Percentiles rank a stretch among this genome's conserved stretches.
These are phyloP conservation scores for Leptocoma aspasia DNA, from an alignment of 2,113 vertebrate genomes.

Conservation along the genomic window DNA sequence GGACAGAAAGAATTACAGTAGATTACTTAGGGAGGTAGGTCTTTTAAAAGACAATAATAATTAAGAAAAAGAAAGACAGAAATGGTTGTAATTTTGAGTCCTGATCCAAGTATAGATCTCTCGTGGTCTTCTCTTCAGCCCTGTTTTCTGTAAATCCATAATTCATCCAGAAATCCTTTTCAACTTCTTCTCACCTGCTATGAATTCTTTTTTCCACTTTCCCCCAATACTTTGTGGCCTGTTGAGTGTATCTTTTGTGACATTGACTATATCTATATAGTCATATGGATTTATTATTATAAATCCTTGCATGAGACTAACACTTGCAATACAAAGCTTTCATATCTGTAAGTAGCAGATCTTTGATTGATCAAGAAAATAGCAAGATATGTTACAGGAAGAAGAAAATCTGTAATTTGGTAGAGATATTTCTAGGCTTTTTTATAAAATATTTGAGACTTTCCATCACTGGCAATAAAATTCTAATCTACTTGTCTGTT, in stretches of 20 bases:
- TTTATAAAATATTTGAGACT: neutral
- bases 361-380: neutral
- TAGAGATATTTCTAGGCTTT: neutral
- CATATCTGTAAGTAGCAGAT: neutral
- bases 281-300: neutral
- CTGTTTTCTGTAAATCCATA: neutral
- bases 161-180: neutral
- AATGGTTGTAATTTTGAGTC: neutral
- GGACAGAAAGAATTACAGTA: neutral
- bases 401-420: neutral
- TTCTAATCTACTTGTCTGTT: neutral
- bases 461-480: neutral
- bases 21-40: neutral
- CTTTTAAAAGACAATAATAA: neutral
- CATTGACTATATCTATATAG: neutral
- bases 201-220: neutral
- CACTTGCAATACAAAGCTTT: neutral
- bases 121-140: neutral
- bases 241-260: neutral
- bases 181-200: neutral
- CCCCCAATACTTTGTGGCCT: neutral
- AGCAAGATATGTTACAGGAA: neutral
- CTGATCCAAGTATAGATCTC: neutral
- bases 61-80: neutral
- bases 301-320: neutral